phyloP scores from a whole-genome alignment of 1,140 invertebrate species.

The Rhyacophila brunnea region DNA sequence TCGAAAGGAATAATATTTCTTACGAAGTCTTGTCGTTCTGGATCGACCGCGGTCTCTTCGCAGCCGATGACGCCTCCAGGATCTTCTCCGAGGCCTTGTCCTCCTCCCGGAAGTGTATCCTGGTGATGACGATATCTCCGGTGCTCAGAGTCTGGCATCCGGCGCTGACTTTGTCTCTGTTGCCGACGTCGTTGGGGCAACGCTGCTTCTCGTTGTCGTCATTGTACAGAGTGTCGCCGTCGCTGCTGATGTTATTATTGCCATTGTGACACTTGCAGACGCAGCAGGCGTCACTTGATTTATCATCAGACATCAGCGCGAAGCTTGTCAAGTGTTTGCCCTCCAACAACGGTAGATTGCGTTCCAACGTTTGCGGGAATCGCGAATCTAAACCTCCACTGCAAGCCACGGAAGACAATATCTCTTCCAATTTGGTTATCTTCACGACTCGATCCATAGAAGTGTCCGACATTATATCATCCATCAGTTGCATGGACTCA shows the following conservation, averaged over 20 bases:
- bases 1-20: conserved; percentile 11
- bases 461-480: conserved; percentile 79
- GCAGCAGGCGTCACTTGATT: conserved; percentile 49
- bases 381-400: conserved; percentile 50
- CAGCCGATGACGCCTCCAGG: conserved; percentile 50
- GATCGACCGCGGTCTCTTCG: conserved; percentile 39
- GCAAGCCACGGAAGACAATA: conserved; percentile 73
- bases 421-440: conserved; percentile 82
- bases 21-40: conserved; percentile 13
- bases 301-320: conserved; percentile 49
- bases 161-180: conserved; percentile 11
- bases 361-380: conserved; percentile 52
- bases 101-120: conserved; percentile 79
- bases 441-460: conserved; percentile 83
- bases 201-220: conserved; percentile 41
- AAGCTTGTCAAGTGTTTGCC: conserved; percentile 52
- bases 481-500: conserved; percentile 86
- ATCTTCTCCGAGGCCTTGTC: conserved; percentile 58
- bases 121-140: conserved; percentile 91
- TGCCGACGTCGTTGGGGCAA: not conserved
- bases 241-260: conserved; percentile 29
- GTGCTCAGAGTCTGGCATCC: conserved; percentile 84
- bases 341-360: conserved; percentile 51
- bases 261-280: conserved; percentile 56
- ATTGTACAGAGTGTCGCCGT: too few species aligned